phyloP scores from a whole-genome alignment of 2,888 invertebrate genomes.

The Pherbina coryleti region DNA sequence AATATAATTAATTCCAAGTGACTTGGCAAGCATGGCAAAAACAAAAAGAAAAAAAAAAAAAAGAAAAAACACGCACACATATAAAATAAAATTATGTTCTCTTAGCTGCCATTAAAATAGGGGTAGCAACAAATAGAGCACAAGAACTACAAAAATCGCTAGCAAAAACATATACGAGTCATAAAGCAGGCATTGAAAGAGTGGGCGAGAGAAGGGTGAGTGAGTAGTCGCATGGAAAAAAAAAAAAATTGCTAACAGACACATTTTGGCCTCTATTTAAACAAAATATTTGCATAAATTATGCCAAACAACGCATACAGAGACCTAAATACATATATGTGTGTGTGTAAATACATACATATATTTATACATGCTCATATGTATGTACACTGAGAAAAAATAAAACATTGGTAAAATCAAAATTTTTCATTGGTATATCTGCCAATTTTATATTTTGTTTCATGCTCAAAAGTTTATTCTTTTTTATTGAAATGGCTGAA shows the following conservation, averaged over 20 bases:
- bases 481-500: no score
- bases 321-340: neutral
- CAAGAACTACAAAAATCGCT: constrained; percentile 11
- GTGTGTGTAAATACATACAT: no score
- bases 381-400: no score
- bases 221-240: neutral
- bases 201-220: neutral
- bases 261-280: constrained; percentile 15
- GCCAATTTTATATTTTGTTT: no score
- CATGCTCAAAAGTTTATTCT: no score
- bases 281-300: constrained; percentile 33
- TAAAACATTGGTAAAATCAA: no score
- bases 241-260: constrained; percentile 35
- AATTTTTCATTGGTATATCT: no score
- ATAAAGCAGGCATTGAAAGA: no score
- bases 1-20: no score
- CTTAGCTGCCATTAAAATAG: no score
- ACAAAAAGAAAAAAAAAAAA: neutral
- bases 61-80: constrained; percentile 26
- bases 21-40: no score
- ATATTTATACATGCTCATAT: no score
- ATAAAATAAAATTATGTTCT: neutral
- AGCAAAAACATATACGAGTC: neutral
- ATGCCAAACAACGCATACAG: constrained; percentile 10
- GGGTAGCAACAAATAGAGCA: neutral